Evolutionary conservation across 2,113 vertebrate species (phyloP), one percentile per base, ranked within the genome.

Genomic region (Clupea harengus): DNA sequence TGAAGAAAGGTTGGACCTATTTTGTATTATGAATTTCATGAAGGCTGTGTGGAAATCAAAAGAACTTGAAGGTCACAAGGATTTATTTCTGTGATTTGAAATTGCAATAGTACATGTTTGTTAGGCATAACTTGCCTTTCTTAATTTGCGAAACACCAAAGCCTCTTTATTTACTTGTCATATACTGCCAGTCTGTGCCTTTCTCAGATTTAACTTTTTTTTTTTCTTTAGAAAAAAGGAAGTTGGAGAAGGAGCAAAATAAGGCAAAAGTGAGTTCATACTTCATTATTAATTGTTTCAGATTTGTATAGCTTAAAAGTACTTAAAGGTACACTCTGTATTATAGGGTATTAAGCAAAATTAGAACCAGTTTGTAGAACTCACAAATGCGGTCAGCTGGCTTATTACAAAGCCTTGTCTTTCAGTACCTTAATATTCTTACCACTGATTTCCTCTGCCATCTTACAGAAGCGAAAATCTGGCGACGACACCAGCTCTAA

Each of bases 1-100:
- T 93, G 1, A 97, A 96, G 91, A 97, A 96, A 97, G 97, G 97
- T 97, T 92, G 85, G 60, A 81, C 8, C 72, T 60, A 45, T 60
- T 25, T 67, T 67, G 25, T 4, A 32, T 32, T 25, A 72, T 20
- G 18, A 60, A 20, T 4, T 72, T 32, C 64, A 72, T 20, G 18
- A 60, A 20, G 54, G 2, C 52, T 54, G 18, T 18, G 25, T 28
- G 60, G 25, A 72, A 28, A 32, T 72, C n/a, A 72, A 72, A 25
- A 28, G 4, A 72, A 25, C 39, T 39, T 39, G 39, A 39, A 39
- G 15, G 54, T n/a, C 17, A 18, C 22, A 60, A 18, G 6, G 54
- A 18, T 47, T 9, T 3, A 47, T 47, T 47, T 5, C 46, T 47
- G 46, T 47, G 6, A 7, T 6, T 47, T 47, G 46, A 2, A 47